Evolutionary conservation across 1,140 invertebrate species (phyloP).

Genomic region (Ceratoteleas bidentatus): DNA sequence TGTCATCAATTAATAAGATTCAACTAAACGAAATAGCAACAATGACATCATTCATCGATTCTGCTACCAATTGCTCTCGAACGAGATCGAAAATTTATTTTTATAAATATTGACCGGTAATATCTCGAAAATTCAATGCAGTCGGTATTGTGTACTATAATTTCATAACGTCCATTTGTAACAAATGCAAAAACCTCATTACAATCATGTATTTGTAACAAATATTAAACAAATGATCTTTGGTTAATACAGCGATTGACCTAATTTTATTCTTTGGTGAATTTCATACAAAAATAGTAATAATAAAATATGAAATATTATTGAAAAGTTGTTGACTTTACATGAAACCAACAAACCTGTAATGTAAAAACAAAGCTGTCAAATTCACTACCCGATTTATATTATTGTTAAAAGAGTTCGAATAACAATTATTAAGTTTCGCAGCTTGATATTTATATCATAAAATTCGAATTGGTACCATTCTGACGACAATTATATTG

Average conservation of each 20-base stretch:
- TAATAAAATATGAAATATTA: constrained; percentile 1
- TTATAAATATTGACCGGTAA: constrained; percentile 50
- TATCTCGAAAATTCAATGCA: constrained; percentile 21
- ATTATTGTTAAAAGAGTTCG: neutral
- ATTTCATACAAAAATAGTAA: neutral
- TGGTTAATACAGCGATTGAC: too few species aligned
- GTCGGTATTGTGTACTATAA: constrained; percentile 8
- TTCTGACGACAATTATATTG: constrained; percentile 31
- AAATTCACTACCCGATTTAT: constrained; percentile 11
- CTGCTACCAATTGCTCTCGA: constrained; percentile 19
- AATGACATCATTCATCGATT: neutral
- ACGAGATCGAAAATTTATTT: constrained; percentile 45
- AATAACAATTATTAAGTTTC: constrained; percentile 13
- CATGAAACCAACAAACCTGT: constrained; percentile 34
- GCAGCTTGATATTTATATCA: constrained; percentile 34
- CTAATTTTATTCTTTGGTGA: too few species aligned
- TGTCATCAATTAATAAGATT: neutral
- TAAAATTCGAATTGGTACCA: constrained; percentile 41
- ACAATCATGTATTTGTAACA: neutral
- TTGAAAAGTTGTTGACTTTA: too few species aligned
- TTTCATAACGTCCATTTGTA: constrained; percentile 12
- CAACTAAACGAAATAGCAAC: neutral
- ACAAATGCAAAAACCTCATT: neutral
- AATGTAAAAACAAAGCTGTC: constrained; percentile 34
- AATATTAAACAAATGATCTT: neutral